These are phyloP conservation scores for Pogonocherus hispidulus DNA, from an alignment of 2,888 invertebrate genomes.

Conservation along the genomic window DNA sequence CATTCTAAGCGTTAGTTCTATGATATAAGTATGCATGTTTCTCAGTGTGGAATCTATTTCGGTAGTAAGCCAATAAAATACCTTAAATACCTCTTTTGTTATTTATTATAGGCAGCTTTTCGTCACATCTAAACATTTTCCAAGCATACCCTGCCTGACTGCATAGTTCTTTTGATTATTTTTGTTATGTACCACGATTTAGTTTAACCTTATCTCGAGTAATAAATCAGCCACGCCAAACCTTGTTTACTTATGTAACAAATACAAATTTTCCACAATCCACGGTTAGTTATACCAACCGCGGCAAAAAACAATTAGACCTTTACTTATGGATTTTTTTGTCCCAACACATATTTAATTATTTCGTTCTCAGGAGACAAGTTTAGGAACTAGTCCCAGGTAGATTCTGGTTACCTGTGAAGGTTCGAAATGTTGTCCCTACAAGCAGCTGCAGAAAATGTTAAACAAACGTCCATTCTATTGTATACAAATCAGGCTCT, in stretches of 20 bases:
- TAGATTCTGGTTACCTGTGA: constrained; percentile 9
- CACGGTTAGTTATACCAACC: background rate
- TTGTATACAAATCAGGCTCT: constrained; percentile 22
- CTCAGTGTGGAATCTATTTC: too few relatives aligned
- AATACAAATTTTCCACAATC: background rate
- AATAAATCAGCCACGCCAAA: background rate
- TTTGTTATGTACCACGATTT: background rate
- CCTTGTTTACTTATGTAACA: background rate
- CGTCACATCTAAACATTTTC: too few relatives aligned
- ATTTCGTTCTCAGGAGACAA: constrained; percentile 12
- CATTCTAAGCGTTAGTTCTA: too few relatives aligned
- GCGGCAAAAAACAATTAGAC: background rate
- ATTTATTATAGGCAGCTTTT: too few relatives aligned
- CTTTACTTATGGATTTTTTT: background rate
- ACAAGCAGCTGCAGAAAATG: constrained; percentile 26
- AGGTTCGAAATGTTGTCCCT: constrained; percentile 16
- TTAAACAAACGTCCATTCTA: constrained; percentile 13
- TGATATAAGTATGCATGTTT: too few relatives aligned
- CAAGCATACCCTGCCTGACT: too few relatives aligned
- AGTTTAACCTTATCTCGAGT: background rate
- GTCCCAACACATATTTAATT: constrained; percentile 9
- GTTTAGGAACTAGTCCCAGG: constrained; percentile 27
- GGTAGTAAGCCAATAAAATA: too few relatives aligned
- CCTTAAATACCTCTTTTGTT: too few relatives aligned
- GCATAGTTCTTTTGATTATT: too few relatives aligned